A percentile compares a stretch with the other conserved stretches of the same genome.
Conservation (phyloP, 2,888 invertebrate genomes). For the Iphiclides podalirius region DNA sequence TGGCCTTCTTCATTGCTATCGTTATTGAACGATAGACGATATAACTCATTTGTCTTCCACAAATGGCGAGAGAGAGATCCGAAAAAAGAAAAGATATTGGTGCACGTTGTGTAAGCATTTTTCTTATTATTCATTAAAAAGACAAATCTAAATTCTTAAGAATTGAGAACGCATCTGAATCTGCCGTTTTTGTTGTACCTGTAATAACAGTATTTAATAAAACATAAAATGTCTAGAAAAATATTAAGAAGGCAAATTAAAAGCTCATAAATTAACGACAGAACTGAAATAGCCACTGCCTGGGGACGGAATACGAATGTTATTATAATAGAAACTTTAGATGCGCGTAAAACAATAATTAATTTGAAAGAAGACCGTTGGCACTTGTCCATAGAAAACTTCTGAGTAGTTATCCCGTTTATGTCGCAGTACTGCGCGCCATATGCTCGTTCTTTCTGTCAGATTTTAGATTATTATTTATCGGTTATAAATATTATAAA, state of each 20-base stretch:
- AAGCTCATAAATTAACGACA: conserved; percentile 62
- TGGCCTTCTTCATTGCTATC: too few species aligned
- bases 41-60: too few species aligned
- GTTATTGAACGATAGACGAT: too few species aligned
- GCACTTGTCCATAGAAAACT: conserved; percentile 65
- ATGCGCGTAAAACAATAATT: conserved; percentile 75
- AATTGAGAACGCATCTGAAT: too few species aligned
- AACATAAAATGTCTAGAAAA: conserved; percentile 40
- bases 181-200: too few species aligned
- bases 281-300: conserved; percentile 56
- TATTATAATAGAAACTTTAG: conserved; percentile 72
- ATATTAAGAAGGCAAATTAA: conserved; percentile 71
- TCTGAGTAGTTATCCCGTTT: conserved; percentile 4
- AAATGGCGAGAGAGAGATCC: too few species aligned
- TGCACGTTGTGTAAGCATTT: too few species aligned
- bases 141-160: too few species aligned
- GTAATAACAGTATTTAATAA: neutral
- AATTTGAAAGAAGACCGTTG: conserved; percentile 70
- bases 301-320: conserved; percentile 49
- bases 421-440: neutral
- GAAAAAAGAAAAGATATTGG: too few species aligned
- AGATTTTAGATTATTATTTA: conserved; percentile 8
- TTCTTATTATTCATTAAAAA: too few species aligned
- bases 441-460: conserved; percentile 7
- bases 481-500: conserved; percentile 8